Base-by-base conservation (phyloP, 2,888 invertebrate species). In the Eupsilia transversa region DNA sequence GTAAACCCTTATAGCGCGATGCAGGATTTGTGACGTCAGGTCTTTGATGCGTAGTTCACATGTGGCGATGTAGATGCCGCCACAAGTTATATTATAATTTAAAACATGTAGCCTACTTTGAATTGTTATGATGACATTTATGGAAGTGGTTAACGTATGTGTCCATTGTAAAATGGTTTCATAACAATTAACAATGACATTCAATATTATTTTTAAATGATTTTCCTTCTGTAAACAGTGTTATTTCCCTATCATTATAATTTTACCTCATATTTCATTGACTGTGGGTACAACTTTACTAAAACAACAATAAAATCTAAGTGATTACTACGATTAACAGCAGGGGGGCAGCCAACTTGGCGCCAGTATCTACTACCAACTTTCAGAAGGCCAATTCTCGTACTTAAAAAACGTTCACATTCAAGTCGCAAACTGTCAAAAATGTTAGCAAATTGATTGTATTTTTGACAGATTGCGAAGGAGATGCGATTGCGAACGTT, bases 141-240 rank as follows among this genome's bases (percentile, higher is more conserved):
- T 30, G 4, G 27, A 27, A n/a, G 46, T 46, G 23, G 9, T 77
- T 35, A 49, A 43, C 43, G 14, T 52, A 20, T 1, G 12, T 49
- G 33, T 14, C n/a, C 27, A 30, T 30, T 38, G 43, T 46, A 56
- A 49, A 66, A 66, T 20, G 27, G 5, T 17, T 46, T 46, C 23
- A 6, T 17, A 23, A 74, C 3, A 49, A 38, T 38, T 30, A n/a
- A 14, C 3, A 33, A 12, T 41, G 10, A 68, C 41, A 78, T 49
- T 20, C 0, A 49, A 7, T 41, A 41, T n/a, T 41, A 69, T 30
- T 30, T 56, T 49, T 23, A 59, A 7, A 10, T 5, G 12, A n/a
- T 79, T 72, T 79, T 79, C 59, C 52, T 60, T 60, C 14, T 17
- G 10, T 17, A 46, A 43, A 20, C 10, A 7, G 5, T 30, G 49